Evolutionary conservation across 2,888 invertebrate genomes (phyloP), one percentile per base, ranked within the genome.

Genomic region (Dione juno): DNA sequence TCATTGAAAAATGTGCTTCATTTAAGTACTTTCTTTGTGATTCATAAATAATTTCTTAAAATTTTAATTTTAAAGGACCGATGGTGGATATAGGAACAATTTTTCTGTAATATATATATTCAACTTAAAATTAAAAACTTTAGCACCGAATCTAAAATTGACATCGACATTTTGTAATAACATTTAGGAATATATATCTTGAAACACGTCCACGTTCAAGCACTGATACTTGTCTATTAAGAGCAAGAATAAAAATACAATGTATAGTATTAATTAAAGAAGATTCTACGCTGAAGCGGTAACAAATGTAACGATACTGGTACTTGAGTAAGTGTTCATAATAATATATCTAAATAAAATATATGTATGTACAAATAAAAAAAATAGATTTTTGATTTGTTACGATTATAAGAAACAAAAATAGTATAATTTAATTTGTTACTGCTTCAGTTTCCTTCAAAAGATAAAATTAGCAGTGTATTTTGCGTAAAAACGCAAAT

Each of bases 401-500:
- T 8, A 41, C 8, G 9, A 41, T 41, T 41, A 41, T 41, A 52
- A 11, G 6, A 21, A 13, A n/a, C n/a, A n/a, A 50, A 52, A 21
- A 52, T 13, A 1, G 7, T 21, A 10, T 11, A 28, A 13, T 53
- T 59, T 21, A 41, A 52, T 61, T 61, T 52, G 61, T 67, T 67
- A 67, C 52, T 52, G 43, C 35, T 61, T 61, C 14, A 50, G 40
- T 21, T n/a, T 2, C 28, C 35, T 53, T 41, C 28, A 50, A 52
- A 59, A 40, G 13, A 54, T 35, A 52, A 63, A 53, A 28, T 45
- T 59, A 21, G 37, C 19, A 54, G 37, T 21, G 61, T 61, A 37
- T 41, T 45, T 61, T 43, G 57, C 59, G 50, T 28, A 19, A 63
- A 52, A n/a, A 74, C 68, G 61, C 53, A 69, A 50, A 71, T 61